Evolutionary conservation across 2,113 vertebrate species (phyloP).

Genomic region (Apodemus speciosus): DNA sequence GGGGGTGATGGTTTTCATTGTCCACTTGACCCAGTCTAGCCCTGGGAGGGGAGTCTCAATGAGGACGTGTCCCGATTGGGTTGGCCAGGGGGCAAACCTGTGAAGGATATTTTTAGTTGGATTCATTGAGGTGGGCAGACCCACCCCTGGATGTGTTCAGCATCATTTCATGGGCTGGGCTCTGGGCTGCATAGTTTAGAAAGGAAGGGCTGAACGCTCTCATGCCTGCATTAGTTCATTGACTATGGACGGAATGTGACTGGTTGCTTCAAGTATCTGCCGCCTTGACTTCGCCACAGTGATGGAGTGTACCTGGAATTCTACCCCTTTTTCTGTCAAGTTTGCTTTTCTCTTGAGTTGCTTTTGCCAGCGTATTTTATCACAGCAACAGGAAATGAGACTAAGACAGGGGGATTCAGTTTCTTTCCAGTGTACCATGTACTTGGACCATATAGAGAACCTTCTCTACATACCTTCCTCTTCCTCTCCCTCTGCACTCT

Average conservation of each 20-base stretch:
- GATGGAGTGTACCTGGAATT: neutral
- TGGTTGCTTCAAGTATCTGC: neutral
- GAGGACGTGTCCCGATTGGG: neutral
- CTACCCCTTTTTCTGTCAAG: neutral
- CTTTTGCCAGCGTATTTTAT: neutral
- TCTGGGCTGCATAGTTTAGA: too few species aligned
- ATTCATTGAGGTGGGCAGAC: neutral
- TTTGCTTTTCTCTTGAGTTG: neutral
- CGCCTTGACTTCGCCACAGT: neutral
- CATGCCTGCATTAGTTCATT: neutral
- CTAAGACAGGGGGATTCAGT: neutral
- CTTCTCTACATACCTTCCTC: neutral
- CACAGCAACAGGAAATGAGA: neutral
- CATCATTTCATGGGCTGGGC: neutral
- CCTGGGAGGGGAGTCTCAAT: neutral
- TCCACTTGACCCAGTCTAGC: neutral
- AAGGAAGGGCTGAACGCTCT: neutral
- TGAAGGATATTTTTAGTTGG: neutral
- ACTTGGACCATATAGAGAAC: neutral
- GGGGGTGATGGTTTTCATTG: neutral
- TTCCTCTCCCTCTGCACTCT: neutral
- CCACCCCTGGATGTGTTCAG: neutral
- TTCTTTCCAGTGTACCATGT: neutral
- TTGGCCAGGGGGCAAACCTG: neutral
- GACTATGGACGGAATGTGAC: neutral